A percentile compares a stretch with the other conserved stretches of the same genome.
phyloP scores from a whole-genome alignment of 2,113 vertebrate genomes.

The Dipodomys stephensi region DNA sequence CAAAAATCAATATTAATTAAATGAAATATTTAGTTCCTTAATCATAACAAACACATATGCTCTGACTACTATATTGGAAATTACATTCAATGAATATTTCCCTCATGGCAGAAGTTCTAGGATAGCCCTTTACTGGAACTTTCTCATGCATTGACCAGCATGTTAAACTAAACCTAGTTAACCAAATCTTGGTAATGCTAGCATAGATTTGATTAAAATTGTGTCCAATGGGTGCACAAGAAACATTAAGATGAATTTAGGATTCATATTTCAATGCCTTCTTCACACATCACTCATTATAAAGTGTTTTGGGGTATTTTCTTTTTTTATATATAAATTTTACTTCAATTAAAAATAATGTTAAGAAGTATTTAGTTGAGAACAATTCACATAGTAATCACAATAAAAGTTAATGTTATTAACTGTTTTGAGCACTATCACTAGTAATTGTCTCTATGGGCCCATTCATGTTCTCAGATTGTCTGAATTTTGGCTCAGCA shows the following conservation, averaged over 20 bases:
- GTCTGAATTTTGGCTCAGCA: no score
- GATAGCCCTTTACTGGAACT: background rate
- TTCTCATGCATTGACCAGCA: background rate
- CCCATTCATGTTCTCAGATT: no score
- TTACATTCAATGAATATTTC: background rate
- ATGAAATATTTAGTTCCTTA: slow-evolving; percentile 5
- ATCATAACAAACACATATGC: background rate
- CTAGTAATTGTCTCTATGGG: no score
- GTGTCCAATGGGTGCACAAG: background rate
- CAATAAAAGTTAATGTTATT: no score
- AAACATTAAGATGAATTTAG: background rate
- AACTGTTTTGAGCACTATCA: no score
- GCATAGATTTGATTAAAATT: background rate
- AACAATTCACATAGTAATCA: no score
- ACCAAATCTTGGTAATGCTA: background rate
- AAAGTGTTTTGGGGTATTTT: background rate
- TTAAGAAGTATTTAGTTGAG: no score
- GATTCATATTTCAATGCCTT: background rate
- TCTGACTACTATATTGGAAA: background rate
- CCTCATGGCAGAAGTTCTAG: background rate
- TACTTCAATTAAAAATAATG: no score
- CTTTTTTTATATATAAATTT: background rate
- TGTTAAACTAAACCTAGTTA: background rate
- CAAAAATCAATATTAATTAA: slow-evolving; percentile 37
- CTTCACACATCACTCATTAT: background rate